Percentiles rank a stretch among this genome's conserved stretches.
phyloP scores from a whole-genome alignment of 2,113 vertebrate genomes.

The Callocephalon fimbriatum region DNA sequence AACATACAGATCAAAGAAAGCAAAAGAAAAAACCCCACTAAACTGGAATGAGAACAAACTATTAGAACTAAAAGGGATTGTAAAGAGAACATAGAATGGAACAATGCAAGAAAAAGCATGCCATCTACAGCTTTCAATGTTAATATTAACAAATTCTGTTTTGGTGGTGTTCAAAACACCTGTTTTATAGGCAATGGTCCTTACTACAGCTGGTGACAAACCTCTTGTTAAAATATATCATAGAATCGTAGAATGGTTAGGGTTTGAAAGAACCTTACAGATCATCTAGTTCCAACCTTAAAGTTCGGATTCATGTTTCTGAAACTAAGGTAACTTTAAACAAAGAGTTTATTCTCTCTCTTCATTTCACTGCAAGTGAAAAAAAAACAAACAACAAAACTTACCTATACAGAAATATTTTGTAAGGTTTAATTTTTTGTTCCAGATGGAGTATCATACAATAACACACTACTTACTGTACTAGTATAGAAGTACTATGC shows the following conservation, averaged over 20 bases:
- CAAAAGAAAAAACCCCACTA: neutral
- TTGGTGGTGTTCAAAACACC: neutral
- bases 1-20: constrained; percentile 22
- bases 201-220: neutral
- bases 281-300: neutral
- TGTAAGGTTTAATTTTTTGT: neutral
- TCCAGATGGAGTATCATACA: neutral
- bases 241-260: neutral
- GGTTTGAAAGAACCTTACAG: neutral
- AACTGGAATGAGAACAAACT: neutral
- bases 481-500: neutral
- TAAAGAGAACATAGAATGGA: neutral
- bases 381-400: neutral
- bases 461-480: neutral
- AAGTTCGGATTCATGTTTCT: neutral
- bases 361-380: neutral
- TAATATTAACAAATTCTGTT: neutral
- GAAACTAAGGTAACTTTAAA: neutral
- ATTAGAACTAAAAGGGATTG: neutral
- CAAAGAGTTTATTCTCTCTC: neutral
- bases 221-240: neutral
- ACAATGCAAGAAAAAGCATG: neutral
- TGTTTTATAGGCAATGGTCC: neutral
- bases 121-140: neutral
- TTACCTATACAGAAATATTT: neutral